phyloP scores from a whole-genome alignment of 2,888 invertebrate species.

The Loripinus fragilis region DNA sequence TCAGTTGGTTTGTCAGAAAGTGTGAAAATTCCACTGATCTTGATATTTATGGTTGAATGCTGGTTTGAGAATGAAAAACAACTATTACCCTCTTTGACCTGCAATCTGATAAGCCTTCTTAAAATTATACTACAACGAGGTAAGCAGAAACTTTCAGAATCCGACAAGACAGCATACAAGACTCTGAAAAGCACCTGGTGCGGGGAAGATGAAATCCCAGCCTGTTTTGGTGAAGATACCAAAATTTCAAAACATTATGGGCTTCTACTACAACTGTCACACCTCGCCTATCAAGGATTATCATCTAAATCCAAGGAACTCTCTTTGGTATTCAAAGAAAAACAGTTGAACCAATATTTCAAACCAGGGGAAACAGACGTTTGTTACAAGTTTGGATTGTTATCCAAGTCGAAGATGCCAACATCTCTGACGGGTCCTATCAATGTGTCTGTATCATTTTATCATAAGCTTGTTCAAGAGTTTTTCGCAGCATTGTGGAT shows the following conservation, averaged over 20 bases:
- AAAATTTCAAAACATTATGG: neutral
- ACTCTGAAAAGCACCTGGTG: neutral
- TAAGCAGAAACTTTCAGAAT: neutral
- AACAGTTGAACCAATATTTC: neutral
- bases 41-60: neutral
- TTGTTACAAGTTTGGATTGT: conserved; percentile 1
- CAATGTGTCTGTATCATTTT: neutral
- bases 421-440: neutral
- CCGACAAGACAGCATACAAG: neutral
- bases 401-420: neutral
- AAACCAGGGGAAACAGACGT: neutral
- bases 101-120: neutral
- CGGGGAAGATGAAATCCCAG: neutral
- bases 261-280: neutral
- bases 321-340: neutral
- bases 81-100: neutral
- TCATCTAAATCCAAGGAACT: neutral
- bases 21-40: neutral
- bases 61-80: neutral
- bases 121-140: neutral
- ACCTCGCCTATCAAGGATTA: neutral
- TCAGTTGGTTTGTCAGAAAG: neutral
- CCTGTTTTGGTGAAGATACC: neutral
- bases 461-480: conserved; percentile 3
- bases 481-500: conserved; percentile 12